A percentile compares a stretch with the other conserved stretches of the same genome.
These are phyloP conservation scores for Globia sparganii DNA, from an alignment of 2,888 invertebrate genomes.

Conservation along the genomic window DNA sequence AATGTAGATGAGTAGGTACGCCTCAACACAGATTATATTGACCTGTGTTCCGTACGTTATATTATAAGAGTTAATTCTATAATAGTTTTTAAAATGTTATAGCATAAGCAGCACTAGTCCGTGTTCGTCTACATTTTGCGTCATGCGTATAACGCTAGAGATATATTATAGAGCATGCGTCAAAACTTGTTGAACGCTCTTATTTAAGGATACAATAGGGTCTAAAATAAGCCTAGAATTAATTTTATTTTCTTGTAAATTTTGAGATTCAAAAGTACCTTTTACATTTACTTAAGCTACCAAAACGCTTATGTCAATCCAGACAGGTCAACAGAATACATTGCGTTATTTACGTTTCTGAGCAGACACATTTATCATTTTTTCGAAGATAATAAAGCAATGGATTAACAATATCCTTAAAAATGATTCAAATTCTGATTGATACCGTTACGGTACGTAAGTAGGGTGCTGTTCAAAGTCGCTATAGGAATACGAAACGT, in stretches of 20 bases:
- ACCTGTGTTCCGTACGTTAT: slow-evolving; percentile 49
- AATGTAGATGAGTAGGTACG: slow-evolving; percentile 21
- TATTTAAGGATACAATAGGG: not conserved
- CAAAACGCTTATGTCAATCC: too few relatives aligned
- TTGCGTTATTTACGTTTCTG: too few relatives aligned
- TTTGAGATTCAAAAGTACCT: not conserved
- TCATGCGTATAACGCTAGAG: slow-evolving; percentile 5
- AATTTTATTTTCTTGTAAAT: not conserved
- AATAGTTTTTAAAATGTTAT: not conserved
- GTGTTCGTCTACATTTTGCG: slow-evolving; percentile 8
- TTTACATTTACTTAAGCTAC: not conserved
- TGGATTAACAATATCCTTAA: not conserved
- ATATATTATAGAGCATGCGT: slow-evolving; percentile 22
- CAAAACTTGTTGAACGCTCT: slow-evolving; percentile 5
- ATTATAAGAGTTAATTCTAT: not conserved
- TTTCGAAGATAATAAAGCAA: not conserved
- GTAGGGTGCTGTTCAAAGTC: not conserved
- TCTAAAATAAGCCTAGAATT: too few relatives aligned
- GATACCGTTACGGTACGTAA: not conserved
- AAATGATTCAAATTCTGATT: not conserved
- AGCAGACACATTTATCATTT: too few relatives aligned
- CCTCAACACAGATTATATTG: slow-evolving; percentile 13
- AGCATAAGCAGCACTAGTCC: not conserved
- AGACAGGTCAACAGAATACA: too few relatives aligned
- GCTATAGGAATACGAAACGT: too few relatives aligned